Conservation (phyloP, 1,140 invertebrate species). For the Drosophila parvula region DNA sequence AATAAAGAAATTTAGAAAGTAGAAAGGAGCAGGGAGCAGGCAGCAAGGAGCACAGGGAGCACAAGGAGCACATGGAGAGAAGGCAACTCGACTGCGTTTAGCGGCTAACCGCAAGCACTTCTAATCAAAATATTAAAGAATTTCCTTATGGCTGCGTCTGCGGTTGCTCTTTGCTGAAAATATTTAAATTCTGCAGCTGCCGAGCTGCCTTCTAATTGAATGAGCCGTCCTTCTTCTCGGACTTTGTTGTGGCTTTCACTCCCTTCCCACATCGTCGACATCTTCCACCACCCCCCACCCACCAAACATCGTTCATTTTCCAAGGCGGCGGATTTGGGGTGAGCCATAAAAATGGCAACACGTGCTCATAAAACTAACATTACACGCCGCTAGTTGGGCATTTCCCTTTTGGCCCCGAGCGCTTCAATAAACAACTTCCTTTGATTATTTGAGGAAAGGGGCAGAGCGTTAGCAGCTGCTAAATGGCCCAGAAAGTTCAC, state of each 20-base stretch:
- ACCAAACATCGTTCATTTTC: slow-evolving; percentile 24
- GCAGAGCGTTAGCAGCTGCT: slow-evolving; percentile 42
- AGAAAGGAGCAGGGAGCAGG: too few relatives aligned
- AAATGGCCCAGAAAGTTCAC: slow-evolving; percentile 56
- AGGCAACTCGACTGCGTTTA: slow-evolving; percentile 50
- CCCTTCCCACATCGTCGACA: too few relatives aligned
- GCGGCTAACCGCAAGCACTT: slow-evolving; percentile 71
- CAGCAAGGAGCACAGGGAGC: neutral
- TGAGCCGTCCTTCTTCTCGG: slow-evolving; percentile 35
- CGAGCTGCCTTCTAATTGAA: slow-evolving; percentile 66
- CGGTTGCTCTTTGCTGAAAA: slow-evolving; percentile 49
- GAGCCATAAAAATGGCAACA: slow-evolving; percentile 61
- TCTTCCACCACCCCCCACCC: neutral
- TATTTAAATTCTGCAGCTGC: slow-evolving; percentile 55
- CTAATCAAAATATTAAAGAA: slow-evolving; percentile 74
- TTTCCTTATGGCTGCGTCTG: slow-evolving; percentile 50
- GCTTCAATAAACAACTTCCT: slow-evolving; percentile 57
- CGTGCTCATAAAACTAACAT: slow-evolving; percentile 65
- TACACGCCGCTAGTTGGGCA: slow-evolving; percentile 46
- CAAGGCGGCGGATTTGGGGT: slow-evolving; percentile 15
- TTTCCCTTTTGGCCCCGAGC: slow-evolving; percentile 16
- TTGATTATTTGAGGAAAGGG: slow-evolving; percentile 48
- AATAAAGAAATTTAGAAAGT: neutral
- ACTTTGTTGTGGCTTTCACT: slow-evolving; percentile 63
- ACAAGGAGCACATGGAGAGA: neutral